Base-by-base conservation (phyloP, 2,797 vertebrate species). In the Channallabes apus region DNA sequence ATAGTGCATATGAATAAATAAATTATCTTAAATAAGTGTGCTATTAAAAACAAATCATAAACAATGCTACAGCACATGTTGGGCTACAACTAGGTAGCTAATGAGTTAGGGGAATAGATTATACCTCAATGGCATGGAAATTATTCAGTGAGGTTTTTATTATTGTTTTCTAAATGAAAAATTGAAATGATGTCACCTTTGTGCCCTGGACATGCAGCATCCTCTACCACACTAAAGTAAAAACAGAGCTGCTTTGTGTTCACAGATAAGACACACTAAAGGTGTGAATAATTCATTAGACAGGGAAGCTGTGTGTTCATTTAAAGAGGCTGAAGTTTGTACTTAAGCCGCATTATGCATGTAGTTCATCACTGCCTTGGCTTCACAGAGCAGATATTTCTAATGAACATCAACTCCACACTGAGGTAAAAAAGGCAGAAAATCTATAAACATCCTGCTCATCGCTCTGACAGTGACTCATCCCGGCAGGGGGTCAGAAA, bases 381-480 rank as follows among this genome's bases (percentile, higher is more conserved):
- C 5, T 35, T 56, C 27, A 32, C n/a, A 72, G 20, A 46, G 20
- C 15, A 46, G 11, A 24, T 71, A 69, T 68, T 22, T 61, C n/a
- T 61, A 61, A 85, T 27, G 64, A 77, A 58, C 64, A 72, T 67
- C 59, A 32, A 82, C 38, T 73, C 41, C 35, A 32, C 61, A 81
- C 41, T 65, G 24, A 81, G 35, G 76, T 24, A 77, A 87, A 81
- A 69, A 71, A 32, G 72, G 59, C n/a, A 83, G 84, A 81, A 80
- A 78, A 71, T 84, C 64, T 71, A 68, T 86, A 78, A 82, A 82
- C 72, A 68, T 32, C 38, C 24, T 75, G 71, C 69, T 75, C 67
- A 82, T 32, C 61, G 72, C 79, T 80, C 61, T 83, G 64, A 68
- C 77, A 72, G 72, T 86, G 82, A 86, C 59, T 82, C 82, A 84